phyloP scores from a whole-genome alignment of 2,797 vertebrate genomes.

The Typhlichthys subterraneus region DNA sequence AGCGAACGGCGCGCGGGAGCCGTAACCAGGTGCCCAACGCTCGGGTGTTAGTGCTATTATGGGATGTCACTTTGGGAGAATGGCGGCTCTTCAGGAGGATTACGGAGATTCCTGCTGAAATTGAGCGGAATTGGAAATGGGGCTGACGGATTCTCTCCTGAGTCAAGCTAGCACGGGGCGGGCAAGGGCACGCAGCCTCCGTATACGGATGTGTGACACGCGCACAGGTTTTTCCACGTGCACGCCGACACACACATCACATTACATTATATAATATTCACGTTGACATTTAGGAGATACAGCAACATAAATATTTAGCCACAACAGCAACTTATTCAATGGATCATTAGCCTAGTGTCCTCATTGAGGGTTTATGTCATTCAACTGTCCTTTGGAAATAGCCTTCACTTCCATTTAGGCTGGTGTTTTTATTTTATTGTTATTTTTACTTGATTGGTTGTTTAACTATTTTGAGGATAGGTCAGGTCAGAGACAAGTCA shows the following conservation, averaged over 20 bases:
- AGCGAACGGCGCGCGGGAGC: conserved; percentile 68
- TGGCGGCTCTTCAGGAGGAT: conserved; percentile 77
- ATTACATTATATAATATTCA: background rate
- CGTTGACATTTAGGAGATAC: background rate
- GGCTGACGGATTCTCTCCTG: conserved; percentile 60
- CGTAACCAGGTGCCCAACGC: conserved; percentile 74
- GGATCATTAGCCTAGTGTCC: no score
- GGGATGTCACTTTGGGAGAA: conserved; percentile 79
- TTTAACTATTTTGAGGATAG: no score
- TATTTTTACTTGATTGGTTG: no score
- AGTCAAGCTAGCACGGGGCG: conserved; percentile 41
- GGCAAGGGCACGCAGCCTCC: conserved; percentile 9
- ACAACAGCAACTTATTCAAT: conserved; percentile 31
- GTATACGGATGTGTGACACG: conserved; percentile 11
- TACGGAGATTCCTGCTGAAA: conserved; percentile 77
- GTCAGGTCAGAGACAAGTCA: no score
- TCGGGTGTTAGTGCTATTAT: conserved; percentile 77
- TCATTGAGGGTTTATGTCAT: no score
- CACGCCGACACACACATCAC: conserved; percentile 4
- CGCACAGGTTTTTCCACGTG: background rate
- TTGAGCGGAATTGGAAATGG: conserved; percentile 76
- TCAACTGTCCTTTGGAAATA: no score
- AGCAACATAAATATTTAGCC: conserved; percentile 43
- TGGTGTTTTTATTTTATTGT: no score
- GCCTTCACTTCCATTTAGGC: no score